These are phyloP conservation scores for Noctua pronuba DNA, from an alignment of 2,888 invertebrate species.

Conservation along the genomic window DNA sequence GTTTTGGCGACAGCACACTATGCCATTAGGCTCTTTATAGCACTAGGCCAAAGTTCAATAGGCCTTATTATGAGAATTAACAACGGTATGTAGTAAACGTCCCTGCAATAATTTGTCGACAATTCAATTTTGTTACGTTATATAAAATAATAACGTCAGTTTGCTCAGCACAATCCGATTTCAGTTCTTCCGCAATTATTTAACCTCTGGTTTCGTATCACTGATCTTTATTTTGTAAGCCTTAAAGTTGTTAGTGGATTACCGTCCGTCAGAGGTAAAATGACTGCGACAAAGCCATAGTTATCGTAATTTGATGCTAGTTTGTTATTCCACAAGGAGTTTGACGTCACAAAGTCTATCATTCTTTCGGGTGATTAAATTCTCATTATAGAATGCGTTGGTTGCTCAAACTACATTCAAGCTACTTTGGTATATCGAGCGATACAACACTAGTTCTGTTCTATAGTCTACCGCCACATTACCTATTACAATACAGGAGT, in stretches of 20 bases:
- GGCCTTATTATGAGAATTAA: too few species aligned
- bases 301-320: not conserved
- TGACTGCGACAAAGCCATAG: too few species aligned
- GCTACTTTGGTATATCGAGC: conserved; percentile 10
- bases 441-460: not conserved
- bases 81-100: not conserved
- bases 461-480: conserved; percentile 40
- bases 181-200: not conserved
- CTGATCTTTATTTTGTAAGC: not conserved
- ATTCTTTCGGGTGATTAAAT: conserved; percentile 5
- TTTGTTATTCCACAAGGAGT: not conserved
- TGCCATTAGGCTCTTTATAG: not conserved
- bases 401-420: not conserved
- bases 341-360: conserved; percentile 9
- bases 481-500: conserved; percentile 13
- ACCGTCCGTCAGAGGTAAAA: not conserved
- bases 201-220: not conserved
- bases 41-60: not conserved
- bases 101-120: not conserved
- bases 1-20: not conserved
- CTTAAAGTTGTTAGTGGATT: not conserved
- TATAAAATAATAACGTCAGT: not conserved
- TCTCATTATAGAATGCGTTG: not conserved
- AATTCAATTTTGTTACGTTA: not conserved
- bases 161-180: not conserved